phyloP scores from a whole-genome alignment of 1,140 invertebrate species.

The Papilio machaon region DNA sequence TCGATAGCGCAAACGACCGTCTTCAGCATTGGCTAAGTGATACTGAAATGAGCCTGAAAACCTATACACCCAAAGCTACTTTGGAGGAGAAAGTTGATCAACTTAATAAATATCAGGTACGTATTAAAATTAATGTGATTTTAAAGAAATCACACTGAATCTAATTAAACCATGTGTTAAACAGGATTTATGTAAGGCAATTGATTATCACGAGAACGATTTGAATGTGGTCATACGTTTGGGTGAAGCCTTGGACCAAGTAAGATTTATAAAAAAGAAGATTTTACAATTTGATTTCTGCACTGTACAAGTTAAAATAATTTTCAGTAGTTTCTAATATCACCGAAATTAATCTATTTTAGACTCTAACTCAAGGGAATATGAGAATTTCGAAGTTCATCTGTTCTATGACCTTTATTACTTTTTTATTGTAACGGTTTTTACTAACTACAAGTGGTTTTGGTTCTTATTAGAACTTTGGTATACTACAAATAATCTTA shows the following conservation, averaged over 20 bases:
- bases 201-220: constrained; percentile 87
- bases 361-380: constrained; percentile 49
- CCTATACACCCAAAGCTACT: constrained; percentile 91
- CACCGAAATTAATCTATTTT: constrained; percentile 54
- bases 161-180: constrained; percentile 62
- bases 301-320: constrained; percentile 75
- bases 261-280: constrained; percentile 83
- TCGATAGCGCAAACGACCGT: constrained; percentile 92
- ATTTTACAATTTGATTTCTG: constrained; percentile 53
- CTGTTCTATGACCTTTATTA: constrained; percentile 17
- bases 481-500: constrained; percentile 42
- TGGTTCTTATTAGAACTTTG: constrained; percentile 32
- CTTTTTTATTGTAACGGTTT: constrained; percentile 26
- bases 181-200: constrained; percentile 89
- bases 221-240: constrained; percentile 88
- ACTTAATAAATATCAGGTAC: constrained; percentile 94
- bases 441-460: constrained; percentile 36
- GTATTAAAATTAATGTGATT: constrained; percentile 45
- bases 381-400: constrained; percentile 2
- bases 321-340: constrained; percentile 77
- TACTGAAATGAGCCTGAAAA: constrained; percentile 93
- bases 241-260: constrained; percentile 92
- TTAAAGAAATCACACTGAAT: constrained; percentile 40
- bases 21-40: constrained; percentile 93
- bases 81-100: constrained; percentile 96